Conservation (phyloP, 2,797 vertebrate genomes). For the Taenioides sp. region DNA sequence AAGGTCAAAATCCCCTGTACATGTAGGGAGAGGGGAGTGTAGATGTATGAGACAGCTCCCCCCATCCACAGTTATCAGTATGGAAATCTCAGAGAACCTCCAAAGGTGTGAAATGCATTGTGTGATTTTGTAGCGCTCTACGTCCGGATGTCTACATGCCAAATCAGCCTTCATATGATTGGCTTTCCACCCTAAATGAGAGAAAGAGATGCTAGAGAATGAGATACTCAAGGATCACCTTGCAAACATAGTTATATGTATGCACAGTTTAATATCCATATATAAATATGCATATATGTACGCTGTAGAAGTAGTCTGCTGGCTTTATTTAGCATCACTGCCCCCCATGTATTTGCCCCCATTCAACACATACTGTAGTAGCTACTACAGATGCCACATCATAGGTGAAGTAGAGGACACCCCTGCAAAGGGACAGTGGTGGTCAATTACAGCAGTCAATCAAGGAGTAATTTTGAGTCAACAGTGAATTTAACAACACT, state of each 20-base stretch:
- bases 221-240: slow-evolving; percentile 50
- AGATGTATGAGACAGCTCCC: too few relatives aligned
- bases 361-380: neutral
- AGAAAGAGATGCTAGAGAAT: slow-evolving; percentile 59
- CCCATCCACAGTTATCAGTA: neutral
- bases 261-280: slow-evolving; percentile 1
- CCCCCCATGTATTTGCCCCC: neutral
- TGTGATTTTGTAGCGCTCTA: slow-evolving; percentile 26
- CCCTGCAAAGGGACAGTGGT: neutral
- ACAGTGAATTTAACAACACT: neutral
- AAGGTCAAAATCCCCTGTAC: too few relatives aligned
- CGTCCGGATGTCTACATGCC: slow-evolving; percentile 32
- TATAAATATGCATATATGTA: slow-evolving; percentile 2
- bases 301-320: slow-evolving; percentile 13
- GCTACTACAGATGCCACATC: neutral
- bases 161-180: slow-evolving; percentile 52
- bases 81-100: slow-evolving; percentile 23
- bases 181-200: slow-evolving; percentile 56
- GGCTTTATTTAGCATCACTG: slow-evolving; percentile 26
- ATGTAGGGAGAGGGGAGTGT: too few relatives aligned
- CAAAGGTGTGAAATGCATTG: slow-evolving; percentile 32
- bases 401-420: neutral
- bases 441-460: neutral
- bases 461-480: neutral
- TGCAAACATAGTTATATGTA: slow-evolving; percentile 18